Evolutionary conservation across 2,113 vertebrate genomes (phyloP).

Genomic region (Syrmaticus mikado): DNA sequence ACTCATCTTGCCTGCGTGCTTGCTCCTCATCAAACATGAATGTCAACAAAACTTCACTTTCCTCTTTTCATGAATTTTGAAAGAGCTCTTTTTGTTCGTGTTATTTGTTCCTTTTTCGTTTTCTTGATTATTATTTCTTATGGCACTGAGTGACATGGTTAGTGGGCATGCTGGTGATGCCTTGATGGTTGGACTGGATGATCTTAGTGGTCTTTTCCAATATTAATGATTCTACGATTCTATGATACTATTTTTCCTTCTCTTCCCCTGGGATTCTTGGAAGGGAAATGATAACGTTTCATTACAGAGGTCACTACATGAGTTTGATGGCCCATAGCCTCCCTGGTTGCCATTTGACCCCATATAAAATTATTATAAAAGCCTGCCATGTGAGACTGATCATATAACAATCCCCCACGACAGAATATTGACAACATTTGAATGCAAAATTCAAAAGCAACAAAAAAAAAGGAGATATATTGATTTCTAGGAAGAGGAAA

Average conservation of each 20-base stretch:
- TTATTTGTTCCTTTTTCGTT: neutral
- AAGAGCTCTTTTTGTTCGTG: slow-evolving; percentile 40
- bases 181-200: too few species aligned
- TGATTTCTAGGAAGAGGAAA: neutral
- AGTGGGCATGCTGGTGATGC: too few species aligned
- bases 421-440: neutral
- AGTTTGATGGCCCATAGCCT: slow-evolving; percentile 42
- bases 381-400: neutral
- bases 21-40: slow-evolving; percentile 76
- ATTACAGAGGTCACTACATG: neutral
- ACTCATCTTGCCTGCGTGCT: slow-evolving; percentile 14
- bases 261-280: neutral
- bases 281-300: neutral
- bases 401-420: neutral
- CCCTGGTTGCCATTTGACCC: neutral
- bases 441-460: neutral
- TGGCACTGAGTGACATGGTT: too few species aligned
- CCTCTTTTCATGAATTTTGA: slow-evolving; percentile 71
- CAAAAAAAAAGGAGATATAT: neutral
- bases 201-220: too few species aligned
- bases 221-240: too few species aligned
- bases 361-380: slow-evolving; percentile 18
- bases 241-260: neutral
- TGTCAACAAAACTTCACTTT: slow-evolving; percentile 74
- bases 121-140: neutral